Percentiles rank a stretch among this genome's conserved stretches.
phyloP scores from a whole-genome alignment of 2,113 vertebrate genomes.

The Geococcyx californianus region DNA sequence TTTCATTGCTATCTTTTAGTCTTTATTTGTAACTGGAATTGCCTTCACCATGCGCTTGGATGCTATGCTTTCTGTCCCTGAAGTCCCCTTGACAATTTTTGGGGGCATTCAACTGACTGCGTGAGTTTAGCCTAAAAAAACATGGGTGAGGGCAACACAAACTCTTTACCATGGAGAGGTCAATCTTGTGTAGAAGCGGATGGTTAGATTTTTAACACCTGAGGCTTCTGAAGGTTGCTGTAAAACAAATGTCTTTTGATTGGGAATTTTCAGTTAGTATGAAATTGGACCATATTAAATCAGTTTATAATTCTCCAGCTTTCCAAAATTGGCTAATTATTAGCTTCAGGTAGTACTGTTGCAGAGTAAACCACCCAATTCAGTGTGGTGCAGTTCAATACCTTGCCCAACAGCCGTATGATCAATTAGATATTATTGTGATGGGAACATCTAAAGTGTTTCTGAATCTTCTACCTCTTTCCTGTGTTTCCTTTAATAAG shows the following conservation, averaged over 20 bases:
- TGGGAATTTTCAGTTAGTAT: not conserved
- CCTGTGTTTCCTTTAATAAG: slow-evolving; percentile 43
- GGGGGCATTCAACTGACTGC: not conserved
- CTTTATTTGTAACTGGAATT: not conserved
- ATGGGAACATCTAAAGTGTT: slow-evolving; percentile 18
- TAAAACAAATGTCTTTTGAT: not conserved
- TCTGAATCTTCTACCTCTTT: slow-evolving; percentile 70
- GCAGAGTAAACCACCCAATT: not conserved
- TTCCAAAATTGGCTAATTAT: not conserved
- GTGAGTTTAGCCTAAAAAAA: not conserved
- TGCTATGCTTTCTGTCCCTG: not conserved
- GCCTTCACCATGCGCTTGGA: not conserved
- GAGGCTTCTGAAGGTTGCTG: not conserved
- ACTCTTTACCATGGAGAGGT: not conserved
- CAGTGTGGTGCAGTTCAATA: not conserved
- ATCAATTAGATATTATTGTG: slow-evolving; percentile 7
- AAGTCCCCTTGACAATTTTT: not conserved
- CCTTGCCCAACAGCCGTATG: not conserved
- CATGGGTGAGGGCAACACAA: not conserved
- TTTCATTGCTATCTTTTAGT: not conserved
- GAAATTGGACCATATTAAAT: not conserved
- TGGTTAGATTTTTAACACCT: not conserved
- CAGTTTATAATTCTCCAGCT: not conserved
- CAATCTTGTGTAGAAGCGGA: not conserved
- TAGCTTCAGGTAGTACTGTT: not conserved